Base-by-base conservation (phyloP, 2,888 invertebrate genomes). In the Rhimphoctona megacephalus region DNA sequence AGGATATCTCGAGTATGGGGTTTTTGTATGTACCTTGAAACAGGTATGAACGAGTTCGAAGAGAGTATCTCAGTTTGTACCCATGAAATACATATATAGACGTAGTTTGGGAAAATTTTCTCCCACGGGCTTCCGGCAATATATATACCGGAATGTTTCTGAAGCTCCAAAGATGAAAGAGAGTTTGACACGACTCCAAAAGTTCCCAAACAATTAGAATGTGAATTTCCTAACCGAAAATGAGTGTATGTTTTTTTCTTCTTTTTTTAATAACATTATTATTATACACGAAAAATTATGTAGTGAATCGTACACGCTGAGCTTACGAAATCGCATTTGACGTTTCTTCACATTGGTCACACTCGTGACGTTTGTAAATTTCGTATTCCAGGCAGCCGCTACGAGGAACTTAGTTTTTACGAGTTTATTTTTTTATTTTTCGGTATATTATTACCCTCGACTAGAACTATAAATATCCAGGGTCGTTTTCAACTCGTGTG, bases 21-120 rank as follows among this genome's bases (percentile, higher is more conserved):
- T 82, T 76, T 76, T 76, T 76, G 43, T 82, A 36, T 39, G 74
- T 70, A 54, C 69, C 77, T 66, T 52, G 14, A 81, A 46, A 82
- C 84, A 86, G 86, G 86, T 86, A 86, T 64, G 81, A 84, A 70
- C 81, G 81, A 78, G 74, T 54, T 67, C 69, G 83, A 69, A 61
- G 79, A 85, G 70, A 74, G 25, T 17, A 49, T 74, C 70, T 36
- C 46, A 46, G 79, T 52, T 52, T 64, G 52, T 33, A 61, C 39
- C 73, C 77, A 49, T 74, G 74, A 49, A 64, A 82, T n/a, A 39
- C 66, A 67, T 79, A 33, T 39, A 54, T 2, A 54, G 25, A 64
- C 43, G 39, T 43, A 64, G 61, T 43, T 43, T 70, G 61, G 57
- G 66, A 80, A 86, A 80, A 83, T 66, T 86, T 78, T 86, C 66